Conservation (phyloP, 2,113 vertebrate genomes). For the Hypocryptadius cinnamomeus region DNA sequence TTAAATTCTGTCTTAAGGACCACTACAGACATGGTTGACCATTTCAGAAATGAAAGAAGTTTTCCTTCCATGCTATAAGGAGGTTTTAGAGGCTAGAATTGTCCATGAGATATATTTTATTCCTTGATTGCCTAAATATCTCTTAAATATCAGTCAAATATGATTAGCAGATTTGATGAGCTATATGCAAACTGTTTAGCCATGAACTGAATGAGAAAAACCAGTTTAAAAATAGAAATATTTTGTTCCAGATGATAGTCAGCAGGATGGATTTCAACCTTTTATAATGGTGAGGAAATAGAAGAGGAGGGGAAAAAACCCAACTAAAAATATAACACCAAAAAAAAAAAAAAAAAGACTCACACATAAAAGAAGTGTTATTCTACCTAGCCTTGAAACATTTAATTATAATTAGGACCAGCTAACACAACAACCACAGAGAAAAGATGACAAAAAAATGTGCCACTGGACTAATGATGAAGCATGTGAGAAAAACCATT, state of each 20-base stretch:
- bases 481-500: conserved; percentile 27
- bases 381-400: not conserved
- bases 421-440: not conserved
- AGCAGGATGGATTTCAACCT: not conserved
- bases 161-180: not conserved
- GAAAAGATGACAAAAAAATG: not conserved
- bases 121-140: not conserved
- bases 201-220: not conserved
- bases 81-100: not conserved
- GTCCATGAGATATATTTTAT: not conserved
- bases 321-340: not conserved
- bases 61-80: not conserved
- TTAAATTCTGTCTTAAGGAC: not conserved
- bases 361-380: not conserved
- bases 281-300: not conserved
- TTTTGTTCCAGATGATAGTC: not conserved
- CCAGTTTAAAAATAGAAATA: not conserved
- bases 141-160: not conserved
- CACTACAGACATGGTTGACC: not conserved
- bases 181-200: not conserved
- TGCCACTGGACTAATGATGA: conserved; percentile 30
- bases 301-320: rapidly evolving
- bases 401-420: conserved; percentile 49
- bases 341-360: not conserved
- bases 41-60: not conserved